Evolutionary conservation across 1,140 invertebrate genomes (phyloP), one percentile per base, ranked within the genome.

Genomic region (Leptopilina boulardi): DNA sequence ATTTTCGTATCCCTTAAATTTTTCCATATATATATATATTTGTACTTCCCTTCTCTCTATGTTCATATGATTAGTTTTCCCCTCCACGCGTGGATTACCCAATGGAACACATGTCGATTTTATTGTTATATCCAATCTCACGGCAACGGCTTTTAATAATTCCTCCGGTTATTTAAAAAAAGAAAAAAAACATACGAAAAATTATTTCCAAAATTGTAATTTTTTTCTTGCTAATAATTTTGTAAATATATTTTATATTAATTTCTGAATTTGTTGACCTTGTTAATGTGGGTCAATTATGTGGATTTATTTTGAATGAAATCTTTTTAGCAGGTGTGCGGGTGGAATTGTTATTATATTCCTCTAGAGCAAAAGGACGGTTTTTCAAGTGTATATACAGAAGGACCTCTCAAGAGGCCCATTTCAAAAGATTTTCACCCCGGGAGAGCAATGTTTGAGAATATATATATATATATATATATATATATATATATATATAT

Each of bases 341-440:
- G 84, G 84, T 84, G 85, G 83, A 86, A 86, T 85, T 77, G 83
- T 86, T 85, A 86, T 86, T 86, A n/a, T n/a, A 86, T 86, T 85
- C 56, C 59, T 10, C 80, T 82, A 74, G 51, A 23, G 76, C 34
- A 34, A n/a, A n/a, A n/a, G 75, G 76, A 80, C 71, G 75, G 72
- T 54, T 79, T 56, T 77, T 76, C 66, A 75, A 78, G 79, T 79
- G 80, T n/a, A n/a, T n/a, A 47, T n/a, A n/a, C 13, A 47, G 78
- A 80, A 38, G 80, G 75, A 80, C 81, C 78, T 74, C 80, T 85
- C 73, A 81, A 78, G 75, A 79, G 85, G 77, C 71, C 77, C 74
- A 21, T 85, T 86, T 85, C n/a, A 77, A 77, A 76, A 73, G 70
- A 44, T 74, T 73, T 73, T 47, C 70, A 51, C 21, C 70, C 42